These are phyloP conservation scores for Remorina albescens DNA, from an alignment of 2,797 vertebrate genomes.

Conservation along the genomic window DNA sequence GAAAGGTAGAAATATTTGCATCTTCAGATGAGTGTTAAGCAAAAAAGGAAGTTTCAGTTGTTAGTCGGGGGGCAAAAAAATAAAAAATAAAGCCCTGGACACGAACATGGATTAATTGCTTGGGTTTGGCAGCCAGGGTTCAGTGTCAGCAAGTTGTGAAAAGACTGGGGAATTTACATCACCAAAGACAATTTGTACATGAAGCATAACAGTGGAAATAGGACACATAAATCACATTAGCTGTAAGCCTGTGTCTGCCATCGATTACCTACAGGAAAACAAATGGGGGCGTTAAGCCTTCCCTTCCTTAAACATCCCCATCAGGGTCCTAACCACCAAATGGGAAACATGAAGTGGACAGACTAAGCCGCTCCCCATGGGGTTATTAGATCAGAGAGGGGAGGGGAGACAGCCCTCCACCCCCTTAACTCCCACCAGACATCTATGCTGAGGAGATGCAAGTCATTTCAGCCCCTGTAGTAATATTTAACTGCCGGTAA, in stretches of 20 bases:
- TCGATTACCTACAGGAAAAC: constrained; percentile 85
- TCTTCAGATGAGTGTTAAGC: constrained; percentile 17
- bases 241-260: constrained; percentile 82
- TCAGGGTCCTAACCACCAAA: constrained; percentile 70
- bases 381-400: constrained; percentile 48
- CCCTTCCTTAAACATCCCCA: constrained; percentile 80
- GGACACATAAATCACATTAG: constrained; percentile 88
- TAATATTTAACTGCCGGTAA: constrained; percentile 7
- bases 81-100: constrained; percentile 29
- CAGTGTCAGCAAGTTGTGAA: constrained; percentile 81
- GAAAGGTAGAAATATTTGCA: constrained; percentile 10
- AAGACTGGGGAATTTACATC: constrained; percentile 84
- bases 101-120: constrained; percentile 78
- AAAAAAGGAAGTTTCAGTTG: constrained; percentile 43
- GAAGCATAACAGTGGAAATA: constrained; percentile 87
- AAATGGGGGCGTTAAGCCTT: constrained; percentile 82
- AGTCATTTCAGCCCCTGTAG: constrained; percentile 33
- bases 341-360: constrained; percentile 61
- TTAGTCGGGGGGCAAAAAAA: background rate
- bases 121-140: constrained; percentile 66
- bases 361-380: constrained; percentile 59
- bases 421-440: constrained; percentile 1
- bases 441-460: constrained; percentile 16
- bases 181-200: constrained; percentile 85
- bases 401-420: background rate